phyloP scores from a whole-genome alignment of 2,797 vertebrate genomes.

The Hemibagrus guttatus region DNA sequence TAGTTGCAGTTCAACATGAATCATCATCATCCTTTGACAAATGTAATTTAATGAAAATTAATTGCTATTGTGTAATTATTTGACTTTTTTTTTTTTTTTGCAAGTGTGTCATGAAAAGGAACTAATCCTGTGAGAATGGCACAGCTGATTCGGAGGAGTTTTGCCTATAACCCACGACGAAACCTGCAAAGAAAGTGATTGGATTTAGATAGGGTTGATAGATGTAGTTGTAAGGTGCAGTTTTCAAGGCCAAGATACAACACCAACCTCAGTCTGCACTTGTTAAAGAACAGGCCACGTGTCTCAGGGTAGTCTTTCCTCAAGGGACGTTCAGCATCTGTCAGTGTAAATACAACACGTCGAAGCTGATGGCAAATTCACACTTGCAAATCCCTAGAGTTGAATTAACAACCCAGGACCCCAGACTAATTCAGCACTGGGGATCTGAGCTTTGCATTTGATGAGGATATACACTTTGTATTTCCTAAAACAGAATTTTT shows the following conservation, averaged over 20 bases:
- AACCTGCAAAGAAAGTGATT: slow-evolving; percentile 69
- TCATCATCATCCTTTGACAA: slow-evolving; percentile 55
- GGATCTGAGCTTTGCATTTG: neutral
- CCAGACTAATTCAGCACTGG: slow-evolving; percentile 13
- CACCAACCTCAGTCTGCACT: slow-evolving; percentile 77
- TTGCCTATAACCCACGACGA: slow-evolving; percentile 73
- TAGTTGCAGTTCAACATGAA: slow-evolving; percentile 58
- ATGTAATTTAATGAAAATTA: slow-evolving; percentile 40
- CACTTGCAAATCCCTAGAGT: neutral
- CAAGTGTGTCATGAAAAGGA: slow-evolving; percentile 54
- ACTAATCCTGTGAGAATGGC: slow-evolving; percentile 47
- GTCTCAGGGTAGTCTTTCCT: slow-evolving; percentile 72
- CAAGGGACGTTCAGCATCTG: slow-evolving; percentile 71
- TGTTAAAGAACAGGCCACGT: slow-evolving; percentile 77
- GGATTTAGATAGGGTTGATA: neutral
- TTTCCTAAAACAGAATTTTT: slow-evolving; percentile 44
- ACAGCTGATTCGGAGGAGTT: slow-evolving; percentile 38
- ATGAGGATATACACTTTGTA: neutral
- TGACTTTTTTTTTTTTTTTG: slow-evolving; percentile 45
- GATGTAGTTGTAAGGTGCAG: neutral
- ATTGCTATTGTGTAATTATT: slow-evolving; percentile 47
- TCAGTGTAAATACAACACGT: slow-evolving; percentile 48
- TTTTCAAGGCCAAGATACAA: slow-evolving; percentile 18
- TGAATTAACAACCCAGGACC: neutral
- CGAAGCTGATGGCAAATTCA: slow-evolving; percentile 18